These are phyloP conservation scores for Saimiri boliviensis DNA, from an alignment of 2,113 vertebrate genomes.

Conservation along the genomic window DNA sequence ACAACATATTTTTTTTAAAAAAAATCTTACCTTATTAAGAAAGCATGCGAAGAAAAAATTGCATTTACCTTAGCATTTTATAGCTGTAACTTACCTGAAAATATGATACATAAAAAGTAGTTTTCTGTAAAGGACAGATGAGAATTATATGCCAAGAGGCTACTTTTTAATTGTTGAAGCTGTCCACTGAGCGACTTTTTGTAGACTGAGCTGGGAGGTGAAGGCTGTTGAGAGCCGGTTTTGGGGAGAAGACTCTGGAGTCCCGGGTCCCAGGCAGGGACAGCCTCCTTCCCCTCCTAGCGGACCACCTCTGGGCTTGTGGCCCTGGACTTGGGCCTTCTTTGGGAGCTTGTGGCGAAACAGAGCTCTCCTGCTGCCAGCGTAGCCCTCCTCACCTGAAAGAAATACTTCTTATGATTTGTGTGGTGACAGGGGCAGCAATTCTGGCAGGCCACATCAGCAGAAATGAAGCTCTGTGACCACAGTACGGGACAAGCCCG, in stretches of 20 bases:
- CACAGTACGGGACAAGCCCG: not conserved
- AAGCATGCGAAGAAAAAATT: not conserved
- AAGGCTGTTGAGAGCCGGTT: not conserved
- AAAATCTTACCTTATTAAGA: not conserved
- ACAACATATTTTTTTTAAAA: too few relatives aligned
- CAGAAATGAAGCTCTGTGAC: fast-evolving
- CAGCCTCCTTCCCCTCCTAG: not conserved
- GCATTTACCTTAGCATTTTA: not conserved
- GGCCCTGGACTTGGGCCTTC: not conserved
- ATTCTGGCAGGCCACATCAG: not conserved
- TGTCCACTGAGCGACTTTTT: not conserved
- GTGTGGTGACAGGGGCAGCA: not conserved
- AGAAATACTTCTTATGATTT: not conserved
- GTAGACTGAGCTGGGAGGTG: not conserved
- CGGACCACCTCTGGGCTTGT: not conserved
- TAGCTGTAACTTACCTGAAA: not conserved
- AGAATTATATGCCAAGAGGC: not conserved
- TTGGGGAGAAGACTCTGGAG: not conserved
- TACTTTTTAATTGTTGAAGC: not conserved
- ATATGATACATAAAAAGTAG: not conserved
- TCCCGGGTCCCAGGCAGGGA: not conserved
- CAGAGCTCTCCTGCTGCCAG: not conserved
- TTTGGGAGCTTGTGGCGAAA: not conserved
- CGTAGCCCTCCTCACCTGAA: not conserved
- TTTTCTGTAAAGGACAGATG: not conserved